Evolutionary conservation across 2,797 vertebrate species (phyloP).

Genomic region (Siniperca undulata): DNA sequence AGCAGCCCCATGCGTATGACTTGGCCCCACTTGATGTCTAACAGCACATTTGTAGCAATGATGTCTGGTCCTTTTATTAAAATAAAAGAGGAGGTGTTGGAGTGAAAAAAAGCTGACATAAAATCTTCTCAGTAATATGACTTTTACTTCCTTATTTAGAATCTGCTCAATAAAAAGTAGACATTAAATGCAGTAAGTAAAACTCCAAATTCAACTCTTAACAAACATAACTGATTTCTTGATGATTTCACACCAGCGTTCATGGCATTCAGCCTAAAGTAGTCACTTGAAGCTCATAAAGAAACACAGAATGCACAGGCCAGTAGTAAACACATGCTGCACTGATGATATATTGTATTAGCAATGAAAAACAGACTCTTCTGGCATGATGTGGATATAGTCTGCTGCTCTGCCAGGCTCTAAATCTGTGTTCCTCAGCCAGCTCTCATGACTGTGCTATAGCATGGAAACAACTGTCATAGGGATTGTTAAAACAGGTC

Average conservation of each 20-base stretch:
- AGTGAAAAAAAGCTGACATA: not conserved
- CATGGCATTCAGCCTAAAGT: not conserved
- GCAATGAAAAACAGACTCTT: constrained; percentile 47
- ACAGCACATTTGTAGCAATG: not conserved
- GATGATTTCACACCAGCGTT: not conserved
- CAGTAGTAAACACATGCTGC: constrained; percentile 26
- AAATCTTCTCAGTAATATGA: not conserved
- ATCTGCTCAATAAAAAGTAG: not conserved
- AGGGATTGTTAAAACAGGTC: constrained; percentile 39
- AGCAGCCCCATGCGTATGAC: not conserved
- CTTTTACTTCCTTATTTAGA: not conserved
- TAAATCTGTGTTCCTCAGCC: constrained; percentile 33
- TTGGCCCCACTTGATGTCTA: not conserved
- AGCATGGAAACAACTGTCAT: constrained; percentile 39
- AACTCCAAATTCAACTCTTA: not conserved
- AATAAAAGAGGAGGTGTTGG: not conserved
- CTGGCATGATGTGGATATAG: constrained; percentile 23
- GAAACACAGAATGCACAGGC: constrained; percentile 1
- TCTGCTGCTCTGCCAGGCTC: constrained; percentile 28
- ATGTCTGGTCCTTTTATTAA: not conserved
- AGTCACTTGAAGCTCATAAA: constrained; percentile 29
- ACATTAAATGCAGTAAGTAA: not conserved
- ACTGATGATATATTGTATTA: constrained; percentile 16
- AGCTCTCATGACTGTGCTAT: constrained; percentile 39
- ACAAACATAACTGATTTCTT: not conserved